phyloP scores from a whole-genome alignment of 2,797 vertebrate species.

The Echiichthys vipera region DNA sequence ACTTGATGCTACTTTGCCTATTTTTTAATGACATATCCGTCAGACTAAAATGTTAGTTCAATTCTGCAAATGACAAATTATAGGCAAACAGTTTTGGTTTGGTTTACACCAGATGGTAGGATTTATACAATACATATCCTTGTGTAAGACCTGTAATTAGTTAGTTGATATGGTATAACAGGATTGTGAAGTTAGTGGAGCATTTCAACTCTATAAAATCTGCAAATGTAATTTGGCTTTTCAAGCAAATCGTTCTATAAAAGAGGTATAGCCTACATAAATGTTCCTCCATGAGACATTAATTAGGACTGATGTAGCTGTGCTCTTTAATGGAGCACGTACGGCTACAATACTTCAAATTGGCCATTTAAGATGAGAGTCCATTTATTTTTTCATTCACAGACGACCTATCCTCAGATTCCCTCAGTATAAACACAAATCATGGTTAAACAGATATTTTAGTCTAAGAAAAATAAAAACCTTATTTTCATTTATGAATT shows the following conservation, averaged over 20 bases:
- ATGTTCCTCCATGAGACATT: not conserved
- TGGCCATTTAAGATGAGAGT: not conserved
- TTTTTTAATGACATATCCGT: not conserved
- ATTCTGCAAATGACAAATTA: not conserved
- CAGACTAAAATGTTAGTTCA: not conserved
- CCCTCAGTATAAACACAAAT: not conserved
- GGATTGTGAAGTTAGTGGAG: not conserved
- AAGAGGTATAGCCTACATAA: not conserved
- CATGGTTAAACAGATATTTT: not conserved
- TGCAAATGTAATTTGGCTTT: not conserved
- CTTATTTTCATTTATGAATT: not conserved
- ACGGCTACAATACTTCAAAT: not conserved
- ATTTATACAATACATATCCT: not conserved
- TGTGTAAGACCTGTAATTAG: not conserved
- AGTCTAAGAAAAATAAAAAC: not conserved
- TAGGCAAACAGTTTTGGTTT: not conserved
- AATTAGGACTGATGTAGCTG: not conserved
- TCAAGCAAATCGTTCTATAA: not conserved
- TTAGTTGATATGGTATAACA: no score
- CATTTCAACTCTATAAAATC: not conserved
- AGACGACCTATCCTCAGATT: not conserved
- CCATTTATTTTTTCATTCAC: not conserved
- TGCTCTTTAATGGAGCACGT: not conserved
- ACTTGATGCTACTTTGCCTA: not conserved
- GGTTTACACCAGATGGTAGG: not conserved